These are phyloP conservation scores for Plestiodon gilberti DNA, from an alignment of 2,113 vertebrate genomes.

Conservation along the genomic window DNA sequence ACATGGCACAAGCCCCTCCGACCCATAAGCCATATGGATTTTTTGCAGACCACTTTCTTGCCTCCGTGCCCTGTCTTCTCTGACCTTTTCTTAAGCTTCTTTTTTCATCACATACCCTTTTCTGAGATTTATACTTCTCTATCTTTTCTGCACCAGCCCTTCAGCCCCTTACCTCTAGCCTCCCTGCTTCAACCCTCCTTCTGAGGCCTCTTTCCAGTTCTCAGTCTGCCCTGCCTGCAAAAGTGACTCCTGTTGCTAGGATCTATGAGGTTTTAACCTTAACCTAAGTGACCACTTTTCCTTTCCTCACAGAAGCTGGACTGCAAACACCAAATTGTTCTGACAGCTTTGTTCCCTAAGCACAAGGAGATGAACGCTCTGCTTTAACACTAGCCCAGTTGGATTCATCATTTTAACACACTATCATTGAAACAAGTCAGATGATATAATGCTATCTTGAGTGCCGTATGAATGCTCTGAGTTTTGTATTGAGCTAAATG, in stretches of 20 bases:
- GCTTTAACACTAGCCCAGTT: neutral
- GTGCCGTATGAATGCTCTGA: constrained; percentile 4
- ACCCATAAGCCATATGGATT: neutral
- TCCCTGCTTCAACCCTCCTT: neutral
- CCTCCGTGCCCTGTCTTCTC: neutral
- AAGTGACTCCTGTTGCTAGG: neutral
- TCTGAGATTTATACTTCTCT: neutral
- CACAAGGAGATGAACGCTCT: neutral
- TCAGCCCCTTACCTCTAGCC: neutral
- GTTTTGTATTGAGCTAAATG: constrained; percentile 5
- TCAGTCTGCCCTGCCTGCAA: neutral
- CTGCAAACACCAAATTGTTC: neutral
- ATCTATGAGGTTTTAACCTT: neutral
- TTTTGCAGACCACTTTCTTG: neutral
- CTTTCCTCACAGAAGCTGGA: neutral
- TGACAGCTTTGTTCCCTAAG: neutral
- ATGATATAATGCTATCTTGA: constrained; percentile 39
- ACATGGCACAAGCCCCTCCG: neutral
- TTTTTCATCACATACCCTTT: neutral
- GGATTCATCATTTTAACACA: neutral
- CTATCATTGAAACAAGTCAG: constrained; percentile 23
- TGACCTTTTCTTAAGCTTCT: neutral
- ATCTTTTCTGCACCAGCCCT: neutral
- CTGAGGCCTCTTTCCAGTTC: neutral
- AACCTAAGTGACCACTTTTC: neutral